Percentiles rank a stretch among this genome's conserved stretches.
Evolutionary conservation across 2,113 vertebrate species (phyloP).

Genomic region (Marmota flaviventris): DNA sequence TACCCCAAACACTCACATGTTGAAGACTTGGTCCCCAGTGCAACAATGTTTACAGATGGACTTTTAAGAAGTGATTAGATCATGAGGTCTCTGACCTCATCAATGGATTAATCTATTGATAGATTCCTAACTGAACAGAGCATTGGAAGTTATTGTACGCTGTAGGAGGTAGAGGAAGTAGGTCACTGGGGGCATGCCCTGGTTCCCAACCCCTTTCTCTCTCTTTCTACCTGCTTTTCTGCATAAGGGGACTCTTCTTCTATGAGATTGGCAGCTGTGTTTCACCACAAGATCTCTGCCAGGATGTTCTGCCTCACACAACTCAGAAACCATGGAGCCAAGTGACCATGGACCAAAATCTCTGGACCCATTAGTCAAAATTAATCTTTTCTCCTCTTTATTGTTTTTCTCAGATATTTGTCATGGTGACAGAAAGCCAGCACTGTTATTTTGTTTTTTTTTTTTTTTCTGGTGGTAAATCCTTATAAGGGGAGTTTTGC

Average conservation of each 20-base stretch:
- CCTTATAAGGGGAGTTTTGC: not conserved
- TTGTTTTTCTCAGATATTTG: not conserved
- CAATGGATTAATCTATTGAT: not conserved
- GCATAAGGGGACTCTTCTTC: not conserved
- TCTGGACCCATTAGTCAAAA: not conserved
- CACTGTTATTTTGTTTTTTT: not conserved
- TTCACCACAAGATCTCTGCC: not conserved
- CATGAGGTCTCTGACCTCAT: not conserved
- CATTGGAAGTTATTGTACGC: not conserved
- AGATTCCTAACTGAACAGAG: not conserved
- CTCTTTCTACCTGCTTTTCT: not conserved
- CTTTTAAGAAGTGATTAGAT: not conserved
- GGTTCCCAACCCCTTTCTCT: too few species aligned
- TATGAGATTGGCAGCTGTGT: not conserved
- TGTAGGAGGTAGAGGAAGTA: not conserved
- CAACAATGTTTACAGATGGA: not conserved
- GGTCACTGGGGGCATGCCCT: not conserved
- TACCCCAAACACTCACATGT: not conserved
- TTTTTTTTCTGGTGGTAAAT: not conserved
- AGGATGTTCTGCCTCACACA: not conserved
- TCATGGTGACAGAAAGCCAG: not conserved
- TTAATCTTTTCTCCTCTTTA: not conserved
- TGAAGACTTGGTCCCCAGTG: not conserved
- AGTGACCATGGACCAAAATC: not conserved
- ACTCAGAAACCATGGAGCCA: not conserved